Evolutionary conservation across 2,888 invertebrate species (phyloP), one percentile per base, ranked within the genome.

Genomic region (Agonum fuliginosum): DNA sequence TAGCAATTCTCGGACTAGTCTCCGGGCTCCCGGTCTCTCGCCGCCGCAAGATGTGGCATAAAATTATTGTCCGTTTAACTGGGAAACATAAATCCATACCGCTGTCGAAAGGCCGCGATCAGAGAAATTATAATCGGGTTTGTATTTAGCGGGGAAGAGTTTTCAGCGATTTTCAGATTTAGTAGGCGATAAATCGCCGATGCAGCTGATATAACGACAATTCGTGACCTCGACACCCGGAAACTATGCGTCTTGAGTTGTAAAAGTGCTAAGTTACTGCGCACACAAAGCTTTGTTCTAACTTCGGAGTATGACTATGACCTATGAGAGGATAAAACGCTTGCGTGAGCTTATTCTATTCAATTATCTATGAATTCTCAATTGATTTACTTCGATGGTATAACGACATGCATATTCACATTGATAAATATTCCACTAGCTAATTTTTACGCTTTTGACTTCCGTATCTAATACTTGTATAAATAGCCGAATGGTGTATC

Each of bases 231-330:
- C 3, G 46, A 24, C 69, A 41, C 43, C 20, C 69, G 71, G 71
- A 51, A 72, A 72, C 71, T 34, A 72, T 72, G 54, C 30, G 71
- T 72, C 71, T 72, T 72, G 71, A 51, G 34, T 72, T 51, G 71
- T 72, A 51, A 72, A 72, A 72, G 30, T 22, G 22, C 43, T 12
- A 17, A 22, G 70, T 22, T 41, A 27, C 19, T 19, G 54, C 3
- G 6, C 54, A 24, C 37, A 8, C 3, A 6, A 37, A 37, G 37
- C 54, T 54, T 54, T 54, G 54, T 54, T 54, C 54, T 24, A n/a
- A 54, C 54, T 22, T 37, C 3, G 37, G 12, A 3, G 14, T 12
- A 14, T 43, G 48, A n/a, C n/a, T n/a, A n/a, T n/a, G n/a, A n/a
- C n/a, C n/a, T n/a, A n/a, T 48, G 10, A 19, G 48, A 48, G 54